Percentiles rank a stretch among this genome's conserved stretches.
These are phyloP conservation scores for Crotalus horridus DNA, from an alignment of 2,113 vertebrate species.

Conservation along the genomic window DNA sequence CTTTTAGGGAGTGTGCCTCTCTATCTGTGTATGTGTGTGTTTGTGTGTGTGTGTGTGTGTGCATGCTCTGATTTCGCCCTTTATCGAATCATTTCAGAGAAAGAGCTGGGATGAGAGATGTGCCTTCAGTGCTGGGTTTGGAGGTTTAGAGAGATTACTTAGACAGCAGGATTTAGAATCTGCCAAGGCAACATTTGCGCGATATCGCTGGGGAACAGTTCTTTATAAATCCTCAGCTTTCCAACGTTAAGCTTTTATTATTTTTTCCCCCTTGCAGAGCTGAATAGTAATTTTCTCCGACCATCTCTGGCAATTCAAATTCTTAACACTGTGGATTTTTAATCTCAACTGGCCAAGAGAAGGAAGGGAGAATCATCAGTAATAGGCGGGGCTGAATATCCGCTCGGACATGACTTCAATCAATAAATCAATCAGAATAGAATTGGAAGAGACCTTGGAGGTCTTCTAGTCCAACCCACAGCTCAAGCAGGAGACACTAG, in stretches of 20 bases:
- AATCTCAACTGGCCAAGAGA: conserved; percentile 24
- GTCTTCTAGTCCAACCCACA: neutral
- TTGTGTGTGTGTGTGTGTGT: neutral
- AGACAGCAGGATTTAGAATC: conserved; percentile 51
- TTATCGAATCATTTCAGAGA: conserved; percentile 8
- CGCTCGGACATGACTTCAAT: neutral
- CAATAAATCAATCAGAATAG: neutral
- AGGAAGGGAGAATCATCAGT: conserved; percentile 9
- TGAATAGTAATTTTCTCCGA: neutral
- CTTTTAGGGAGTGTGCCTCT: neutral
- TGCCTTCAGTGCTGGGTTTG: conserved; percentile 45
- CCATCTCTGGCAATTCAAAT: conserved; percentile 25
- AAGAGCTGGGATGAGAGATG: conserved; percentile 32
- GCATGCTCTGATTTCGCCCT: neutral
- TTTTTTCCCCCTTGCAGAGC: neutral
- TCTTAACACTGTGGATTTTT: conserved; percentile 41
- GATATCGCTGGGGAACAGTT: conserved; percentile 34
- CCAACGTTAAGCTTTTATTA: conserved; percentile 7
- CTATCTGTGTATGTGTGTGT: too few relatives aligned
- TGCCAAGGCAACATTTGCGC: conserved; percentile 48
- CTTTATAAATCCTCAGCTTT: conserved; percentile 57
- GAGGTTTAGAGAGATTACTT: conserved; percentile 55
- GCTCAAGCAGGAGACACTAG: neutral
- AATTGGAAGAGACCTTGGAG: neutral
- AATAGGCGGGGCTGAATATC: neutral